Conservation (phyloP, 2,113 vertebrate genomes). For the Anser brachyrhynchus region DNA sequence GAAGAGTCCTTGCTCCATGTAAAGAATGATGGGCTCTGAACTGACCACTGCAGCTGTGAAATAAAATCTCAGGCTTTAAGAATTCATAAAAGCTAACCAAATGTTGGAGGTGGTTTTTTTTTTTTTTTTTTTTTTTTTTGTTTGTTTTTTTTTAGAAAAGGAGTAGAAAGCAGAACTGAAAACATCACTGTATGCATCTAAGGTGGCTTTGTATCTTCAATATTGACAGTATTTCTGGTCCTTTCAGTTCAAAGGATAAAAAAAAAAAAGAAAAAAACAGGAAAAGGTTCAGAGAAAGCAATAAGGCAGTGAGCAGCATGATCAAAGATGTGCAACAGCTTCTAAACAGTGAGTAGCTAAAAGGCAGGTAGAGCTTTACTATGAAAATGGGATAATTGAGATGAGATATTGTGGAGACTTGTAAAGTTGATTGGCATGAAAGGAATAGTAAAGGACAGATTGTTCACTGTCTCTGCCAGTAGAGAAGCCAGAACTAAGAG, state of each 20-base stretch:
- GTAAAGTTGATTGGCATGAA: not conserved
- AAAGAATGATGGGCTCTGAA: not conserved
- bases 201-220: not conserved
- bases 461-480: not conserved
- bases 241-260: not conserved
- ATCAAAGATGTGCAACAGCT: not conserved
- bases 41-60: not conserved
- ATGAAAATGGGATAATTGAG: not conserved
- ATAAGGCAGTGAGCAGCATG: not conserved
- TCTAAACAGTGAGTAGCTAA: not conserved
- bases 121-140: not conserved
- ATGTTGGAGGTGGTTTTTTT: not conserved
- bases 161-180: not conserved
- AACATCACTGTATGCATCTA: not conserved
- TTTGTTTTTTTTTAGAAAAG: not conserved
- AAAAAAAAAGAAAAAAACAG: not conserved
- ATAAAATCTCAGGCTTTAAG: not conserved
- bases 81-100: not conserved
- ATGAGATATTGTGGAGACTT: not conserved
- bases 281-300: not conserved
- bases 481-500: not conserved
- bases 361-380: not conserved
- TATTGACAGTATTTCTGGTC: not conserved
- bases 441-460: not conserved
- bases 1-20: not conserved